These are phyloP conservation scores for Cheilosia variabilis DNA, from an alignment of 2,888 invertebrate species.

Conservation along the genomic window DNA sequence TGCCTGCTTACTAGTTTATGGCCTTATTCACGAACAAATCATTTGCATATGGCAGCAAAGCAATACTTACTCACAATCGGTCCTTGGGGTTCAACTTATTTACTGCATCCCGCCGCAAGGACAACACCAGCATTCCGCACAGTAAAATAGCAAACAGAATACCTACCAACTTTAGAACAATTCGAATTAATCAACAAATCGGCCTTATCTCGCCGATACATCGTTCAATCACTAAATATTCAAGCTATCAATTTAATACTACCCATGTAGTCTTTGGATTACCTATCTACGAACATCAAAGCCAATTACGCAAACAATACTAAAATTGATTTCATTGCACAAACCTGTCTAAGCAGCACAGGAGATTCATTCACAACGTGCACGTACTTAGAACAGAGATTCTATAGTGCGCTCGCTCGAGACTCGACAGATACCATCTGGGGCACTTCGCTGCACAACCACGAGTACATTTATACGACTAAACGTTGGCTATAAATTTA, in stretches of 20 bases:
- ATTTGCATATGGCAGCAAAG: no score
- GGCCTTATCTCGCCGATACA: constrained; percentile 39
- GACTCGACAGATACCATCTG: constrained; percentile 37
- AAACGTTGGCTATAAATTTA: constrained; percentile 57
- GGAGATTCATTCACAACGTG: constrained; percentile 41
- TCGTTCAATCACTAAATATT: constrained; percentile 30
- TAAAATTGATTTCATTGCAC: constrained; percentile 47
- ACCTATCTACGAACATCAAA: constrained; percentile 41
- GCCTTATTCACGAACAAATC: no score
- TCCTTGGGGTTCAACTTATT: background rate
- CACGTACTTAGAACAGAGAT: constrained; percentile 34
- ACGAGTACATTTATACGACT: constrained; percentile 2
- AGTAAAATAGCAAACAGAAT: no score
- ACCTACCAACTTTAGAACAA: background rate
- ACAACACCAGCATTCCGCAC: constrained; percentile 12
- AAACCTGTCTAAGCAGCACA: constrained; percentile 14
- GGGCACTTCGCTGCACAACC: constrained; percentile 1
- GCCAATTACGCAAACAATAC: constrained; percentile 63
- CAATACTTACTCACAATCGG: no score
- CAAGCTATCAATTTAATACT: constrained; percentile 16
- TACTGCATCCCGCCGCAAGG: constrained; percentile 31
- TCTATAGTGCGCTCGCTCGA: constrained; percentile 25
- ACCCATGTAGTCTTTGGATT: background rate
- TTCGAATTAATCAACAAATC: constrained; percentile 35
- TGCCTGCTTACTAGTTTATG: no score